phyloP scores from a whole-genome alignment of 92 coral and sea anemone genomes.

The Porites rus region DNA sequence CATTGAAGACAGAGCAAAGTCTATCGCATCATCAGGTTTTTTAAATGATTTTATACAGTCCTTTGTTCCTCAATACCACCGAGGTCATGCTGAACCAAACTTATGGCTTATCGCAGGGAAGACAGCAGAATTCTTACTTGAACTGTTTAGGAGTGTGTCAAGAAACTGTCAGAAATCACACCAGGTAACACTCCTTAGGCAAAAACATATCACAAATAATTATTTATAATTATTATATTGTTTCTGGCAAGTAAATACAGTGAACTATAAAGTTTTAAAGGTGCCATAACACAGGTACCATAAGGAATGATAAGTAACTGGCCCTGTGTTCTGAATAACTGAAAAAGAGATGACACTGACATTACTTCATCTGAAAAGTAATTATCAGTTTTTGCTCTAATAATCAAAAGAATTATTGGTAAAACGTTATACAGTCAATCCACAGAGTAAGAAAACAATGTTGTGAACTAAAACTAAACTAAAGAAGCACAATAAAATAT shows the following conservation, averaged over 20 bases:
- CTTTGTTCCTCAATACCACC: slow-evolving; percentile 49
- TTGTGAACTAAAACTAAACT: neutral
- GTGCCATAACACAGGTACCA: neutral
- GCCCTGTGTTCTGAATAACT: neutral
- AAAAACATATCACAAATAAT: neutral
- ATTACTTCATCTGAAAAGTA: neutral
- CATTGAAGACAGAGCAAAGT: slow-evolving; percentile 30
- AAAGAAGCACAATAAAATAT: neutral
- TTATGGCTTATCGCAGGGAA: slow-evolving; percentile 19
- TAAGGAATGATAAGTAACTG: no score
- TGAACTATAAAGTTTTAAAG: neutral
- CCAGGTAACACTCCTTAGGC: slow-evolving; percentile 29
- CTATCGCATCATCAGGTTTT: slow-evolving; percentile 25
- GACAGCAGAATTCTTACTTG: slow-evolving; percentile 13
- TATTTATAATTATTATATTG: neutral
- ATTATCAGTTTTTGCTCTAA: neutral
- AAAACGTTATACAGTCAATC: no score
- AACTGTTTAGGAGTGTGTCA: slow-evolving; percentile 8
- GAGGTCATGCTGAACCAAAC: slow-evolving; percentile 13
- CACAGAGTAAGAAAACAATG: no score
- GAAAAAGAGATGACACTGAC: neutral
- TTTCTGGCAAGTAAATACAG: neutral
- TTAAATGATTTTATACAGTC: slow-evolving; percentile 32
- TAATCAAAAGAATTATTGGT: no score
- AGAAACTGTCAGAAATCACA: slow-evolving; percentile 25